These are phyloP conservation scores for Trichoplax adhaerens DNA, from an alignment of 37 sponge, comb jelly and placozoan species.

Conservation along the genomic window DNA sequence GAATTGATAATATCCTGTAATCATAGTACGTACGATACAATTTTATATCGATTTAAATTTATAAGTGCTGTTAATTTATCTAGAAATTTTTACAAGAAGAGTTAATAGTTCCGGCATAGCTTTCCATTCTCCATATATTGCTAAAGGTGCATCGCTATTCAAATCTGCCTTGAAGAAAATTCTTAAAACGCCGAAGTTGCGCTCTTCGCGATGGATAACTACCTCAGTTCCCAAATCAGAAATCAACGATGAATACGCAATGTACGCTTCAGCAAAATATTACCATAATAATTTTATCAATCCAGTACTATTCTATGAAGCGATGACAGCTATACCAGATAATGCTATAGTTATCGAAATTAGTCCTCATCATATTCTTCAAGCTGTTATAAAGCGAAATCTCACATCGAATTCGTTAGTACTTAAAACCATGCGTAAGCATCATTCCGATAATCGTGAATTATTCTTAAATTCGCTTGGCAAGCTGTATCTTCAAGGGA, in stretches of 20 bases:
- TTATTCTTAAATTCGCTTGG: no score
- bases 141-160: constrained; percentile 6
- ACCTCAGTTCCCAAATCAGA: not conserved
- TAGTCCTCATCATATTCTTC: not conserved
- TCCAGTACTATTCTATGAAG: constrained; percentile 1
- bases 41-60: no score
- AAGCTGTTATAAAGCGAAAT: not conserved
- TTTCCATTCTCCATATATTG: constrained; percentile 22
- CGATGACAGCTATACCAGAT: not conserved
- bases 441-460: no score
- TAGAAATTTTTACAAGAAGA: constrained; percentile 15
- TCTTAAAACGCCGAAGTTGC: constrained; percentile 8
- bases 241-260: not conserved
- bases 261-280: constrained; percentile 2
- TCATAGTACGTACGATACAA: no score
- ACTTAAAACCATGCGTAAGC: no score
- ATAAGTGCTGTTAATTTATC: no score
- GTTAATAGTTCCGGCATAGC: constrained; percentile 19
- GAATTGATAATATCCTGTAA: no score
- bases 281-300: not conserved
- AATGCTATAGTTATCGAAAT: constrained; percentile 3
- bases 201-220: constrained; percentile 3
- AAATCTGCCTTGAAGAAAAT: constrained; percentile 9
- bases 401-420: not conserved
- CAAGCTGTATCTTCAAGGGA: no score